Conservation (phyloP, 2,797 vertebrate species). For the Falco columbarius region DNA sequence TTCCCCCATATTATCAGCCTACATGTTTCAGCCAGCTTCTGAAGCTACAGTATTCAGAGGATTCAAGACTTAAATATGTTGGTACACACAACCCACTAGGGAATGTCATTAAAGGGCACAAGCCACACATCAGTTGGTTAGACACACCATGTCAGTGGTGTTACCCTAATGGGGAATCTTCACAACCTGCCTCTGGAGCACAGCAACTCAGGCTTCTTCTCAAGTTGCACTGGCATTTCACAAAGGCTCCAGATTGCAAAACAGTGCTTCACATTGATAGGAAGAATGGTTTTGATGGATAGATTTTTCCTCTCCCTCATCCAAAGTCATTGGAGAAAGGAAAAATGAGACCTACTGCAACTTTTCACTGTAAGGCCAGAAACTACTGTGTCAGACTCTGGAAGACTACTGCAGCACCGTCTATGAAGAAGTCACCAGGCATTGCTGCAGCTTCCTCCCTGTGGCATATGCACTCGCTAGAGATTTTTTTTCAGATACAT, state of each 20-base stretch:
- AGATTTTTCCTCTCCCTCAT: not conserved
- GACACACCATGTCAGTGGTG: accelerated
- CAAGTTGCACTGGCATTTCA: not conserved
- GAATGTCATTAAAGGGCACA: not conserved
- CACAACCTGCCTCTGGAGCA: not conserved
- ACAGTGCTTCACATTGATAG: not conserved
- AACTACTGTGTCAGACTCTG: not conserved
- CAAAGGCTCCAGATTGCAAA: not conserved
- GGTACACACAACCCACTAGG: not conserved
- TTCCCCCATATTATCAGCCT: not conserved
- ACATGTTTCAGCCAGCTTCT: not conserved
- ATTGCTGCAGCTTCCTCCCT: not conserved
- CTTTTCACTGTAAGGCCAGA: not conserved
- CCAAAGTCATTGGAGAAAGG: not conserved
- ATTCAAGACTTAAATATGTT: not conserved
- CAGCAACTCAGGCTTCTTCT: not conserved
- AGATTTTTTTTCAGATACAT: not conserved
- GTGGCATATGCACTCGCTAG: not conserved
- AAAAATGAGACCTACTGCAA: not conserved
- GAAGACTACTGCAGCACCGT: accelerated
- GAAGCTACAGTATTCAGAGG: not conserved
- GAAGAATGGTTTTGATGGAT: not conserved
- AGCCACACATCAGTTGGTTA: not conserved
- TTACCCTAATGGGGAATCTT: not conserved
- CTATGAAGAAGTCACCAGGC: not conserved